Percentiles rank a stretch among this genome's conserved stretches.
These are phyloP conservation scores for Beroe forskalii DNA, from an alignment of 37 sponge, comb jelly and placozoan genomes.

Conservation along the genomic window DNA sequence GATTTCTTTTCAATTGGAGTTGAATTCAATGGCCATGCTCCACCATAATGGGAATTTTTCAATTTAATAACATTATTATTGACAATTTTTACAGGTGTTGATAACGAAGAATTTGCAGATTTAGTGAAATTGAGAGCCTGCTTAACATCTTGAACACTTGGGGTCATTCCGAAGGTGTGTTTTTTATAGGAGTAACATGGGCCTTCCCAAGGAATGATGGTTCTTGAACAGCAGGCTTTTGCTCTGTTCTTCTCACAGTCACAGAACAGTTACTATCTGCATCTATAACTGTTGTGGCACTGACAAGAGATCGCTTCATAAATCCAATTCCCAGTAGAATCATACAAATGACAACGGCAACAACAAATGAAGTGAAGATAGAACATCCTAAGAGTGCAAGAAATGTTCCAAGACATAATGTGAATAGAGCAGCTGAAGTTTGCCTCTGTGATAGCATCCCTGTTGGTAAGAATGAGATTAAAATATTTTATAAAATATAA, in stretches of 20 bases:
- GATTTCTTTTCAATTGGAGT: slow-evolving; percentile 30
- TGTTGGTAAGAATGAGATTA: no score
- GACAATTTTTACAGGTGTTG: background rate
- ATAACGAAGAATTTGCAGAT: background rate
- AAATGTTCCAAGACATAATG: background rate
- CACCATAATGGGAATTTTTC: slow-evolving; percentile 30
- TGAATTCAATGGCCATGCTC: slow-evolving; percentile 39
- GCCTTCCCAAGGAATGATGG: slow-evolving; percentile 37
- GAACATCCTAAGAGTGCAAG: slow-evolving; percentile 43
- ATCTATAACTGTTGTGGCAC: slow-evolving; percentile 8
- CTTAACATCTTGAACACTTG: slow-evolving; percentile 20
- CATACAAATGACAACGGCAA: background rate
- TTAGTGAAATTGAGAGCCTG: slow-evolving; percentile 13
- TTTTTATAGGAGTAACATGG: background rate
- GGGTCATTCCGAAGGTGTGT: background rate
- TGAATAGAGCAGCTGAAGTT: slow-evolving; percentile 30
- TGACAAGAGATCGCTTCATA: background rate
- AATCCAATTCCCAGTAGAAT: background rate
- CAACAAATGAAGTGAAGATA: background rate
- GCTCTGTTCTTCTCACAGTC: background rate
- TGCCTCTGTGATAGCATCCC: background rate
- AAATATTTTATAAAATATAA: no score
- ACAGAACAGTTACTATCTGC: background rate
- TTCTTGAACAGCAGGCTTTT: background rate
- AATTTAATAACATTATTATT: background rate